phyloP scores from a whole-genome alignment of 2,888 invertebrate genomes.

The Crepidodera aurea region DNA sequence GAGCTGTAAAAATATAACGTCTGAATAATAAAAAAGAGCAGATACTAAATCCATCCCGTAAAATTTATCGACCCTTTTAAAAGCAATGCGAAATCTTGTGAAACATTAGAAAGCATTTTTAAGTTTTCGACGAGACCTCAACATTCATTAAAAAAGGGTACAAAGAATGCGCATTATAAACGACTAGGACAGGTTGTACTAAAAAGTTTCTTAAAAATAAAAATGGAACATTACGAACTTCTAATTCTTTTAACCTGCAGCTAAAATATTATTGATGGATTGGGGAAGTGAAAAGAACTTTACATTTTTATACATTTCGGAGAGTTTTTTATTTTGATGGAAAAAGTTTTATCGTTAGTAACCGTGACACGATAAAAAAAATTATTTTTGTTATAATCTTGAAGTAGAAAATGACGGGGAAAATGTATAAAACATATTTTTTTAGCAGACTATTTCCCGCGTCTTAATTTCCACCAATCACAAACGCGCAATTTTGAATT shows the following conservation, averaged over 20 bases:
- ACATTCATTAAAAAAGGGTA: conserved; percentile 34
- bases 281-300: conserved; percentile 52
- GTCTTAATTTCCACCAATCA: too few relatives aligned
- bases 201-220: conserved; percentile 44
- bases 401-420: too few relatives aligned
- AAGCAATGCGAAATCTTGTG: conserved; percentile 27
- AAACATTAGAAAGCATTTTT: conserved; percentile 41
- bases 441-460: too few relatives aligned
- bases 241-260: conserved; percentile 55
- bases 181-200: conserved; percentile 49
- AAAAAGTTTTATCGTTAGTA: background rate
- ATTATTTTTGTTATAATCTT: too few relatives aligned
- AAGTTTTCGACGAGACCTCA: conserved; percentile 37
- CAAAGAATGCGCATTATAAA: conserved; percentile 47
- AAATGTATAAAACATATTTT: too few relatives aligned
- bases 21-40: too few relatives aligned
- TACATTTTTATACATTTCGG: conserved; percentile 46
- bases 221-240: conserved; percentile 51
- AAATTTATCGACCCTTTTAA: conserved; percentile 30
- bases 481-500: too few relatives aligned
- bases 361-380: background rate
- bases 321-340: conserved; percentile 36
- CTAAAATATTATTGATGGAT: conserved; percentile 55
- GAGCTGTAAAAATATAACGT: too few relatives aligned
- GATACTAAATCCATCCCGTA: background rate